phyloP scores from a whole-genome alignment of 2,797 vertebrate genomes.

The Pristis pectinata region DNA sequence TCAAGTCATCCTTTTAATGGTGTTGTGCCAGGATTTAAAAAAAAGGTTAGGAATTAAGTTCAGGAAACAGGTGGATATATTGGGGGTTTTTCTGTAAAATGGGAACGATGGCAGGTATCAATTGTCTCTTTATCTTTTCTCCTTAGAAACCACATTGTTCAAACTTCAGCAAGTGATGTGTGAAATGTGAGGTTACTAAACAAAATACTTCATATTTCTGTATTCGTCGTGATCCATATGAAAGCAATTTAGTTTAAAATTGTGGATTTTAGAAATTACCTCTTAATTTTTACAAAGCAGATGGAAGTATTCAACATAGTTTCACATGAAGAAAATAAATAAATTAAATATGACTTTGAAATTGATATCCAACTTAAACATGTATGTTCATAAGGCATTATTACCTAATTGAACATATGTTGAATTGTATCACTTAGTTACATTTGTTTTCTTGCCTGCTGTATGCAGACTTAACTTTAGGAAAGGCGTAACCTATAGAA shows the following conservation, averaged over 20 bases:
- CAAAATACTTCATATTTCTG: constrained; percentile 42
- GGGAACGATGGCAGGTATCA: constrained; percentile 27
- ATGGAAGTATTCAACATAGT: constrained; percentile 62
- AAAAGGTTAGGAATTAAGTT: neutral
- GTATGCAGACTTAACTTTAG: neutral
- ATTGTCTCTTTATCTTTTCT: constrained; percentile 33
- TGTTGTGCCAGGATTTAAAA: neutral
- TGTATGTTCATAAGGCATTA: constrained; percentile 65
- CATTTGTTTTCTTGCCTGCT: constrained; percentile 22
- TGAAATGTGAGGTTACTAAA: constrained; percentile 42
- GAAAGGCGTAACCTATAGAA: neutral
- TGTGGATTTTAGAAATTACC: constrained; percentile 67
- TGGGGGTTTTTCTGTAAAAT: neutral
- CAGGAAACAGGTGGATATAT: constrained; percentile 32
- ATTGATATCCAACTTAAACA: constrained; percentile 65
- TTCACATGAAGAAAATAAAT: constrained; percentile 78
- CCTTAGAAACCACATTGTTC: constrained; percentile 21
- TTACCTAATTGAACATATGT: constrained; percentile 75
- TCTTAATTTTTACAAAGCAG: constrained; percentile 60
- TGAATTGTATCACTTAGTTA: constrained; percentile 50
- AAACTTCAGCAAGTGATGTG: constrained; percentile 25
- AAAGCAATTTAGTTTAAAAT: constrained; percentile 75
- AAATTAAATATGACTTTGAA: constrained; percentile 76
- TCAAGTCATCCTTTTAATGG: constrained; percentile 33
- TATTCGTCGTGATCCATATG: constrained; percentile 59